Percentiles rank a stretch among this genome's conserved stretches.
Evolutionary conservation across 2,888 invertebrate genomes (phyloP).

Genomic region (Lissocephala sabroskyi): DNA sequence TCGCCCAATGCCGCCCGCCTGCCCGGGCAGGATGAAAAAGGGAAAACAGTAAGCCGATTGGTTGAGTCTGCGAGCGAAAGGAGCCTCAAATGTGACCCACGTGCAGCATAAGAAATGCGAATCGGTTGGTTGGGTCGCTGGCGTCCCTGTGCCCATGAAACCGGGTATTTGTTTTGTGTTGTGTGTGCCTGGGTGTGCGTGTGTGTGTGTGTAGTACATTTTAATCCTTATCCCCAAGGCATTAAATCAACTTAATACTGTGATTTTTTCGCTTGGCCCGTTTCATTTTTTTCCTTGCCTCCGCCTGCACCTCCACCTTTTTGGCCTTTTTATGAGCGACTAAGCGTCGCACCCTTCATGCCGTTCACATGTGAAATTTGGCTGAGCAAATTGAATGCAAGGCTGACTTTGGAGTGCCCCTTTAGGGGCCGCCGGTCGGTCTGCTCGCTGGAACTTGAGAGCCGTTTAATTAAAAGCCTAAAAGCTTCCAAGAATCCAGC

Average conservation of each 20-base stretch:
- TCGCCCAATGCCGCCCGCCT: no score
- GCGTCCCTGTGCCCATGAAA: not conserved
- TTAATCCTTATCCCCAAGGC: not conserved
- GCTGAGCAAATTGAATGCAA: not conserved
- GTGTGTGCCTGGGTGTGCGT: not conserved
- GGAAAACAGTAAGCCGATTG: no score
- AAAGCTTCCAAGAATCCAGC: not conserved
- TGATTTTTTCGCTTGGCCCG: constrained; percentile 25
- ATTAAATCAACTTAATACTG: constrained; percentile 38
- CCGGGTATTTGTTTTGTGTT: no score
- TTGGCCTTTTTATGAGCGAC: no score
- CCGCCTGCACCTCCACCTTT: no score
- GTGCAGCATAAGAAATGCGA: not conserved
- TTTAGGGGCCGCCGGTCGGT: not conserved
- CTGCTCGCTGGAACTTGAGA: no score
- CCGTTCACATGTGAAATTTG: no score
- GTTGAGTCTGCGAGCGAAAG: no score
- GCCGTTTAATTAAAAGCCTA: constrained; percentile 5
- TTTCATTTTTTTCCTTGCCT: not conserved
- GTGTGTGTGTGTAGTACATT: not conserved
- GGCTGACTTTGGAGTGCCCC: not conserved
- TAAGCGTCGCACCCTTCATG: no score
- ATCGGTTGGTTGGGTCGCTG: not conserved
- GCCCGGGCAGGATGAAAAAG: no score
- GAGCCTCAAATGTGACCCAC: not conserved